Conservation (phyloP, 2,888 invertebrate species). For the Dastarcus helophoroides region DNA sequence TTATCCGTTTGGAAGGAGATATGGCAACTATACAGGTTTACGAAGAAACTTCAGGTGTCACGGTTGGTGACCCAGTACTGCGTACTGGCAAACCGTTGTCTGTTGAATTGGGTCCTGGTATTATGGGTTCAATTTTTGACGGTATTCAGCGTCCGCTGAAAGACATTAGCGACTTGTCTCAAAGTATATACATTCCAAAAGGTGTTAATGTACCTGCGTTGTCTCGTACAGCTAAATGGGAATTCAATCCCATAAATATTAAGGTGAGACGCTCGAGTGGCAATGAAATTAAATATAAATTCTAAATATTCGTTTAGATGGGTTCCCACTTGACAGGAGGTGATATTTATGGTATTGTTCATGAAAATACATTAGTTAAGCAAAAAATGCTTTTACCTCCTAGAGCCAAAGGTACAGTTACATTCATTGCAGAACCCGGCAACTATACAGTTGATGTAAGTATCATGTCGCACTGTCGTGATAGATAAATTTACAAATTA, state of each 20-base stretch:
- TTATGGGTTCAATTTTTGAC: conserved; percentile 98
- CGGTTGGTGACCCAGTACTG: conserved; percentile 97
- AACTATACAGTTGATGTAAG: conserved; percentile 86
- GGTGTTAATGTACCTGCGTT: conserved; percentile 93
- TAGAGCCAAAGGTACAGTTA: conserved; percentile 90
- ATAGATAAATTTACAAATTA: conserved; percentile 1
- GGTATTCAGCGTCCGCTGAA: conserved; percentile 98
- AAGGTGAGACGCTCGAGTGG: no score
- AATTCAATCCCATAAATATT: conserved; percentile 76
- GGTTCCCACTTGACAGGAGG: conserved; percentile 99
- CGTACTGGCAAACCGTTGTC: conserved; percentile 98
- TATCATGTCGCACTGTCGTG: conserved; percentile 18
- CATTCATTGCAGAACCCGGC: conserved; percentile 86
- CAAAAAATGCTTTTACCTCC: conserved; percentile 95
- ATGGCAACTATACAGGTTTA: conserved; percentile 99
- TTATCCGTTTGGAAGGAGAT: conserved; percentile 98
- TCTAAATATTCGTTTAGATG: conserved; percentile 44
- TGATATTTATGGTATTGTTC: conserved; percentile 90
- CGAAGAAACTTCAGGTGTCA: conserved; percentile 95
- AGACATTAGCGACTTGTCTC: conserved; percentile 87
- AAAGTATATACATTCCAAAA: conserved; percentile 99
- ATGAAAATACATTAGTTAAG: conserved; percentile 95
- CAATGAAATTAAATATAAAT: no score
- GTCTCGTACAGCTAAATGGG: conserved; percentile 74
- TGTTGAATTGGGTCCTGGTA: conserved; percentile 97